Conservation (phyloP, 2,797 vertebrate genomes). For the Pseudotriccus pelzelni region DNA sequence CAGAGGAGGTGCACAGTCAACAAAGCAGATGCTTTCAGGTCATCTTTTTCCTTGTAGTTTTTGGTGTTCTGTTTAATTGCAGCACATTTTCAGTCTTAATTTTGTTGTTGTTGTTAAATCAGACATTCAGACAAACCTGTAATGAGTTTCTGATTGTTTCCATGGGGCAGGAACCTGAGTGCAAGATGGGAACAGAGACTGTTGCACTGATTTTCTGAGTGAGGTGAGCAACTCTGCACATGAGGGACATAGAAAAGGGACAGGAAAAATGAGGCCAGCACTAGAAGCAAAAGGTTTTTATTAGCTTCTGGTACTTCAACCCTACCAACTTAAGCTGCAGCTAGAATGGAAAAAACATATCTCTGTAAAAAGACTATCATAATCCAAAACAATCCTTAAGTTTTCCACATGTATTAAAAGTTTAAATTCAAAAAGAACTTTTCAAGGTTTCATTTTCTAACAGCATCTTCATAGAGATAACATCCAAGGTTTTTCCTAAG, state of each 20-base stretch:
- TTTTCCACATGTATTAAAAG: neutral
- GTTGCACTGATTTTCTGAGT: neutral
- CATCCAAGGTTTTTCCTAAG: slow-evolving; percentile 61
- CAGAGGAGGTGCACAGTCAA: neutral
- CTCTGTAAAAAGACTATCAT: slow-evolving; percentile 29
- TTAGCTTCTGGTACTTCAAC: slow-evolving; percentile 43
- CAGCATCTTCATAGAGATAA: slow-evolving; percentile 69
- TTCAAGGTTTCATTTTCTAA: slow-evolving; percentile 38
- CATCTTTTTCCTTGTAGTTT: neutral
- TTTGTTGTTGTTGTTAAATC: neutral
- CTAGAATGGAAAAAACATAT: slow-evolving; percentile 15
- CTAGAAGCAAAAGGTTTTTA: slow-evolving; percentile 53
- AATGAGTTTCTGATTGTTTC: neutral
- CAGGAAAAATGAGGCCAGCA: neutral
- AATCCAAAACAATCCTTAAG: slow-evolving; percentile 25
- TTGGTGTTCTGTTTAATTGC: neutral
- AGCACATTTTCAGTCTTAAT: neutral
- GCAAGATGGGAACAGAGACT: neutral
- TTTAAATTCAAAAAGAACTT: slow-evolving; percentile 54
- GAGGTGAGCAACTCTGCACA: neutral
- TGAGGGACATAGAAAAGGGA: neutral
- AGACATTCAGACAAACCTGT: neutral
- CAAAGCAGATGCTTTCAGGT: neutral
- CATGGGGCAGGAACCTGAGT: neutral
- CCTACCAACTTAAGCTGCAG: slow-evolving; percentile 32